Base-by-base conservation (phyloP, 2,797 vertebrate species). In the Crotalus adamanteus region DNA sequence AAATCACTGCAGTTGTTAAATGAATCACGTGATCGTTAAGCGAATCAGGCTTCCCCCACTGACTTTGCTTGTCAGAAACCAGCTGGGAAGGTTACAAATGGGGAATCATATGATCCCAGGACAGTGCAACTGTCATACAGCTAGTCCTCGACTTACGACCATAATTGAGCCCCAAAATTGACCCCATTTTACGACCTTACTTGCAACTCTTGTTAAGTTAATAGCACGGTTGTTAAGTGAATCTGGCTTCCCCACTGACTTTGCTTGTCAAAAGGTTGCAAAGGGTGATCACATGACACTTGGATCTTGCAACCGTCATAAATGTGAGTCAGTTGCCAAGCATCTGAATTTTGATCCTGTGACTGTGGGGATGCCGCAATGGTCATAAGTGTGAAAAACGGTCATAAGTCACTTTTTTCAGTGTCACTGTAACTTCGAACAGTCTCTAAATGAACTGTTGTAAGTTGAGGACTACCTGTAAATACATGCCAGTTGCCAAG, bases 111-210 rank as follows among this genome's bases (percentile, higher is more conserved):
- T n/a, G 28, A 65, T 4, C 26, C 11, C 61, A 63, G 61, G 61
- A n/a, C 12, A 2, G 28, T 14, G 61, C 12, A 65, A 65, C 28
- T 65, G 12, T 65, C 63, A n/a, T n/a, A 14, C 4, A 65, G 28
- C 28, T 28, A n/a, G 63, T n/a, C 28, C 28, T 65, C 4, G 4
- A 65, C 12, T 14, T n/a, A n/a, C 0, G 12, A 28, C 26, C 61
- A 6, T 28, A n/a, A 65, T 14, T 14, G 28, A 65, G 11, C 12
- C 28, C 63, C 13, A 4, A n/a, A 65, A n/a, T n/a, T 6, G n/a
- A 4, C 13, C 12, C 4, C 4, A 2, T 14, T 65, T 65, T 65
- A n/a, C 1, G 4, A n/a, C 0, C 1, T n/a, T n/a, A n/a, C 63
- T 65, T 65, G 63, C 28, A 12, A n/a, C 28, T 14, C 11, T 28